Conservation (phyloP, 2,113 vertebrate genomes). For the Erythrolamprus reginae region DNA sequence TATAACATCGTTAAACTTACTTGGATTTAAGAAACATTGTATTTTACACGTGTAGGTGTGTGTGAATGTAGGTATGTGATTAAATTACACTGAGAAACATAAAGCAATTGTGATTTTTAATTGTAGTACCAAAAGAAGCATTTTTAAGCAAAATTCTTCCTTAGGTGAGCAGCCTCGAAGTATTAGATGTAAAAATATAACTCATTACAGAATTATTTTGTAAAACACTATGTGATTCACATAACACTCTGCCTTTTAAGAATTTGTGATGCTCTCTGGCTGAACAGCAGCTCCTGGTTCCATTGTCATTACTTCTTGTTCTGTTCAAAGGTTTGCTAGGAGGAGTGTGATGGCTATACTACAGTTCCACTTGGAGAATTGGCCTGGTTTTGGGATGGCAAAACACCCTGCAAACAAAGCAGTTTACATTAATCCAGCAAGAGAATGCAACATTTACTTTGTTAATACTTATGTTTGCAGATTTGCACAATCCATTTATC, state of each 20-base stretch:
- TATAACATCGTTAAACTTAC: constrained; percentile 62
- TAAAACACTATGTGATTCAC: constrained; percentile 65
- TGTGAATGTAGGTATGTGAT: constrained; percentile 49
- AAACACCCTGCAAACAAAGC: constrained; percentile 92
- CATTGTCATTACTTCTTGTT: constrained; percentile 70
- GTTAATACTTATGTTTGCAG: constrained; percentile 21
- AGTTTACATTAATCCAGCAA: constrained; percentile 73
- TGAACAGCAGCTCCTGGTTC: constrained; percentile 83
- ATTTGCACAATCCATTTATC: neutral
- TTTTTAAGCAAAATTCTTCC: constrained; percentile 52
- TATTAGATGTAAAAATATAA: constrained; percentile 53
- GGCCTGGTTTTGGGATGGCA: constrained; percentile 93
- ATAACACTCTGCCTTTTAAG: constrained; percentile 64
- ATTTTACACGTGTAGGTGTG: constrained; percentile 59
- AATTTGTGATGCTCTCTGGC: constrained; percentile 81
- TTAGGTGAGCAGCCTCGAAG: constrained; percentile 55
- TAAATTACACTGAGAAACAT: constrained; percentile 67
- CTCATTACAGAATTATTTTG: constrained; percentile 54
- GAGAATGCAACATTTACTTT: constrained; percentile 50
- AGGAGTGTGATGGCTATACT: constrained; percentile 86
- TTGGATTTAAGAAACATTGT: constrained; percentile 68
- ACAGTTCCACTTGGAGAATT: constrained; percentile 93
- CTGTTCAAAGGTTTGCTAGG: constrained; percentile 80
- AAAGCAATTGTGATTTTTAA: constrained; percentile 68
- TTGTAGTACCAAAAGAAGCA: constrained; percentile 64